Base-by-base conservation (phyloP, 2,113 vertebrate species). In the Tyto alba region DNA sequence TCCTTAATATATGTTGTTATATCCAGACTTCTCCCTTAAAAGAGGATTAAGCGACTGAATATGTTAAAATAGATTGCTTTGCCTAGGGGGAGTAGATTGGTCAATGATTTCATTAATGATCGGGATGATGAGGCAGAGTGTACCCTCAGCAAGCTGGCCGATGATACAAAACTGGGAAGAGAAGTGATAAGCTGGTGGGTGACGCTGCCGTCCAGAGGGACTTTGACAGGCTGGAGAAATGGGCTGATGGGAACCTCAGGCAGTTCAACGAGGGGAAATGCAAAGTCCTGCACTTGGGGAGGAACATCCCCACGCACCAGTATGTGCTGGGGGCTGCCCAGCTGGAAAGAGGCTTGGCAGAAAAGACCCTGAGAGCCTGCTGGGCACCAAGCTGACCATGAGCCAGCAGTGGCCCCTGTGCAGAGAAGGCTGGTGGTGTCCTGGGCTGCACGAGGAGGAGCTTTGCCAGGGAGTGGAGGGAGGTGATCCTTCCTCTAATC, bases 261-360 rank as follows among this genome's bases (percentile, higher is more conserved):
- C 26, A 25, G 27, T 57, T 64, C 18, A 45, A 4, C 8, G 43
- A 16, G 20, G 48, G 38, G 9, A 60, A 43, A 16, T 29, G 32
- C 40, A 16, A 13, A 48, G 56, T 53, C 32, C 62, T 71, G 60
- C 32, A 4, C 11, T 16, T 13, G 38, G 34, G 47, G 26, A 79
- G 16, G 63, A 56, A 17, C 1, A 26, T 7, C 14, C n/a, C 23
- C 60, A 9, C 4, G 29, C 14, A 34, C 25, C 6, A 7, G 10
- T 22, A 11, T 26, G 5, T 59, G 25, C 0, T 0, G 9, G 4
- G 27, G 13, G 23, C 43, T 69, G 55, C n/a, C 32, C 16, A 27
- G 25, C 40, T 83, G 85, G 62, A 47, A 69, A 50, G 50, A 40
- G 55, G 25, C 67, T 60, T 41, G 43, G 2, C 26, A 27, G 52